Evolutionary conservation across 2,888 invertebrate species (phyloP).

Genomic region (Dinocampus coccinellae): DNA sequence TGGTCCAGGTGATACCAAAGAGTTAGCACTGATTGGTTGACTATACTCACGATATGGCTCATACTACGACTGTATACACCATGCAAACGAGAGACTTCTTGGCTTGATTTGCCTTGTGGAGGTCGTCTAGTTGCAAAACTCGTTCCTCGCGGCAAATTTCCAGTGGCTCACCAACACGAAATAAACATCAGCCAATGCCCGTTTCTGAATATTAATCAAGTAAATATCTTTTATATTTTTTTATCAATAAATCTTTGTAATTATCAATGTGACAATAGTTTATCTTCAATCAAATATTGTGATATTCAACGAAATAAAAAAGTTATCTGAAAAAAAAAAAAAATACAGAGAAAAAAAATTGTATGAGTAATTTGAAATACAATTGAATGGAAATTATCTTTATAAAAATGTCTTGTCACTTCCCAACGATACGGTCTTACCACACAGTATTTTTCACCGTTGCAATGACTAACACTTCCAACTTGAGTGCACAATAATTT

Average conservation of each 20-base stretch:
- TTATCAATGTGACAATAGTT: too few species aligned
- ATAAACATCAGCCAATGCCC: slow-evolving; percentile 8
- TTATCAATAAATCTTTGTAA: not conserved
- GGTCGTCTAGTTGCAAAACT: slow-evolving; percentile 63
- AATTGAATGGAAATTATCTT: not conserved
- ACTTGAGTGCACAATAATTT: not conserved
- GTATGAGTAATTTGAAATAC: slow-evolving; percentile 2
- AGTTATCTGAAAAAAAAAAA: slow-evolving; percentile 50
- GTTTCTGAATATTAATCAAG: not conserved
- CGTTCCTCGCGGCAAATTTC: slow-evolving; percentile 50
- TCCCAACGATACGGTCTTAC: not conserved
- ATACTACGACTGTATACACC: slow-evolving; percentile 32
- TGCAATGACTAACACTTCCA: too few species aligned
- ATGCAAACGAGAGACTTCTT: slow-evolving; percentile 51
- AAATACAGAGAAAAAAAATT: slow-evolving; percentile 22
- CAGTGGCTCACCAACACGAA: not conserved
- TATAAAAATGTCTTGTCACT: slow-evolving; percentile 18
- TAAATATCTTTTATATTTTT: not conserved
- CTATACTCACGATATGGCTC: slow-evolving; percentile 22
- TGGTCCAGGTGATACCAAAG: slow-evolving; percentile 40
- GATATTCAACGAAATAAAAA: too few species aligned
- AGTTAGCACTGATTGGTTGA: slow-evolving; percentile 17
- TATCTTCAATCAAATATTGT: too few species aligned
- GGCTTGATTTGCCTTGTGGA: slow-evolving; percentile 51
- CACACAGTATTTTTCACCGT: not conserved